phyloP scores from a whole-genome alignment of 2,113 vertebrate genomes.

The Upupa epops region DNA sequence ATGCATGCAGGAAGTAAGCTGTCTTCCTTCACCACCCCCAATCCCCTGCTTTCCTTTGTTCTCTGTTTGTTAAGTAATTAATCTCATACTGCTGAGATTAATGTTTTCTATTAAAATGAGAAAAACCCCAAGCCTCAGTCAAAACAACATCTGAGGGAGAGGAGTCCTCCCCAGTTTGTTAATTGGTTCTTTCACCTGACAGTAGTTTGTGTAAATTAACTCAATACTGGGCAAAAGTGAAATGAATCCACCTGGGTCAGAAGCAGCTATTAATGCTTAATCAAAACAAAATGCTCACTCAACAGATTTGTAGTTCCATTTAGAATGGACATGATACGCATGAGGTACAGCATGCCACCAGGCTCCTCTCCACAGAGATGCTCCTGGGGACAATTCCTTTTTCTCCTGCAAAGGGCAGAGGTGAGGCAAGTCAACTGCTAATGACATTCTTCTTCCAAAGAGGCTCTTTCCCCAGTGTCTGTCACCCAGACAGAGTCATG shows the following conservation, averaged over 20 bases:
- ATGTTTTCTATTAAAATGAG: conserved; percentile 54
- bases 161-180: conserved; percentile 67
- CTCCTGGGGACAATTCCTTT: conserved; percentile 23
- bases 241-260: conserved; percentile 82
- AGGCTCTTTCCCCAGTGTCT: background rate
- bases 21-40: background rate
- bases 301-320: conserved; percentile 71
- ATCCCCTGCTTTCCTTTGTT: conserved; percentile 8
- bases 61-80: conserved; percentile 62
- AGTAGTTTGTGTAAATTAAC: conserved; percentile 82
- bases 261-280: conserved; percentile 84
- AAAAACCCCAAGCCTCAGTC: background rate
- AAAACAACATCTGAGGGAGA: conserved; percentile 62
- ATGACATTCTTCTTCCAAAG: background rate
- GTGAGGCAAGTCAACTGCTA: background rate
- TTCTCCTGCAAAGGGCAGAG: conserved; percentile 28
- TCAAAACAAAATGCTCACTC: conserved; percentile 78
- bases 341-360: conserved; percentile 27
- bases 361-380: background rate
- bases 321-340: conserved; percentile 57
- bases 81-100: conserved; percentile 58
- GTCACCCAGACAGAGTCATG: background rate
- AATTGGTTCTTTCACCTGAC: conserved; percentile 81
- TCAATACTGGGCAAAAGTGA: conserved; percentile 76
- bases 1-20: background rate